phyloP scores from a whole-genome alignment of 1,140 invertebrate species.

The Cecropterus lyciades region DNA sequence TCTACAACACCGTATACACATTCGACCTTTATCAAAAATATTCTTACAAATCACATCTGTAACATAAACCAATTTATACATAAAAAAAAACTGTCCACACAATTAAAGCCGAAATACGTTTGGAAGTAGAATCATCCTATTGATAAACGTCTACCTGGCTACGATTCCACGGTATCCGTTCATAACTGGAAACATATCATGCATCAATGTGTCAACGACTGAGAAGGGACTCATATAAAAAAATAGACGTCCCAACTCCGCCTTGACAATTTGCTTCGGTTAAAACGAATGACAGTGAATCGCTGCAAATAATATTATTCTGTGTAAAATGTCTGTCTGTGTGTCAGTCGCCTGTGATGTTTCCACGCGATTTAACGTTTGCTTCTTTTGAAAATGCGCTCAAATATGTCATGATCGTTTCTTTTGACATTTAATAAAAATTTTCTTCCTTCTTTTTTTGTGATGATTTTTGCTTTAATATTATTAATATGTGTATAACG shows the following conservation, averaged over 20 bases:
- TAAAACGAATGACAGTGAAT: slow-evolving; percentile 50
- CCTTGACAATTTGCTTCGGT: slow-evolving; percentile 62
- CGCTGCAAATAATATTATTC: slow-evolving; percentile 47
- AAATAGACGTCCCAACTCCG: slow-evolving; percentile 47
- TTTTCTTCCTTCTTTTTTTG: slow-evolving; percentile 15
- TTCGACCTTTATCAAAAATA: not conserved
- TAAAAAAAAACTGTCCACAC: slow-evolving; percentile 8
- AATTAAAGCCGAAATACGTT: slow-evolving; percentile 17
- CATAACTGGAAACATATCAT: slow-evolving; percentile 50
- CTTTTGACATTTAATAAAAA: slow-evolving; percentile 20
- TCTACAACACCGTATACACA: not conserved
- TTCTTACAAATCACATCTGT: not conserved
- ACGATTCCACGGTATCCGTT: slow-evolving; percentile 25
- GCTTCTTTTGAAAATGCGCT: slow-evolving; percentile 22
- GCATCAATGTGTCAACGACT: slow-evolving; percentile 56
- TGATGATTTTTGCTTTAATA: slow-evolving; percentile 6
- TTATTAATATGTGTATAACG: slow-evolving; percentile 3
- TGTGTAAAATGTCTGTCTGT: slow-evolving; percentile 33
- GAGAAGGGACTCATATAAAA: slow-evolving; percentile 50
- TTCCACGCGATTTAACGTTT: slow-evolving; percentile 29
- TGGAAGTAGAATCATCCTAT: slow-evolving; percentile 19
- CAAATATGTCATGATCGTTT: slow-evolving; percentile 8
- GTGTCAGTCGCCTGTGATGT: slow-evolving; percentile 33
- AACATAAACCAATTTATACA: slow-evolving; percentile 12
- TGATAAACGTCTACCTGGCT: slow-evolving; percentile 43